Percentiles rank a stretch among this genome's conserved stretches.
phyloP scores from a whole-genome alignment of 2,888 invertebrate species.

The Leptopilina syphax region DNA sequence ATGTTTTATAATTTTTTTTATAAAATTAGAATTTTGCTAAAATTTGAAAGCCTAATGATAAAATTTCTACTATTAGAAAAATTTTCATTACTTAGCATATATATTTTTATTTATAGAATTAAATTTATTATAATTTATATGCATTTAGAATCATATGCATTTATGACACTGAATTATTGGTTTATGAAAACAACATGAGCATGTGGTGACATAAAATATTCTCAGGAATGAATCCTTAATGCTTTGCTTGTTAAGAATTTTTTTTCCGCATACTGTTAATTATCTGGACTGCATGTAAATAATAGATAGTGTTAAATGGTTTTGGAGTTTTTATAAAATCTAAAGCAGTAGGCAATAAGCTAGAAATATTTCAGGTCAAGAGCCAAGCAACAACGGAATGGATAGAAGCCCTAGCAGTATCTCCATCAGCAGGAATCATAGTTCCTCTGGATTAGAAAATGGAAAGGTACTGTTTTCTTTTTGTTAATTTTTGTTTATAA shows the following conservation, averaged over 20 bases:
- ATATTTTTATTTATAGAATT: not conserved
- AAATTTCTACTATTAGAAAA: too few relatives aligned
- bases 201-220: not conserved
- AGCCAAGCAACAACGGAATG: slow-evolving; percentile 78
- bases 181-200: not conserved
- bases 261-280: not conserved
- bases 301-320: slow-evolving; percentile 23
- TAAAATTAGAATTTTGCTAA: too few relatives aligned
- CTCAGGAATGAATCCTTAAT: not conserved
- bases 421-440: slow-evolving; percentile 89
- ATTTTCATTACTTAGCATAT: too few relatives aligned
- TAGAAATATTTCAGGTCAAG: slow-evolving; percentile 76
- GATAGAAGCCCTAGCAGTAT: slow-evolving; percentile 89
- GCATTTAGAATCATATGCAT: not conserved
- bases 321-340: slow-evolving; percentile 13
- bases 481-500: not conserved
- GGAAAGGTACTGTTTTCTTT: slow-evolving; percentile 63
- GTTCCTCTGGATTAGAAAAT: slow-evolving; percentile 80
- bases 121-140: too few relatives aligned
- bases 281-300: not conserved
- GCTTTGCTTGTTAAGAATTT: not conserved
- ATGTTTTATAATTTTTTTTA: not conserved
- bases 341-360: slow-evolving; percentile 71
- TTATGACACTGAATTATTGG: slow-evolving; percentile 5
- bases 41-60: too few relatives aligned